Conservation (phyloP, 1,140 invertebrate species). For the Eurytemora carolleeae region DNA sequence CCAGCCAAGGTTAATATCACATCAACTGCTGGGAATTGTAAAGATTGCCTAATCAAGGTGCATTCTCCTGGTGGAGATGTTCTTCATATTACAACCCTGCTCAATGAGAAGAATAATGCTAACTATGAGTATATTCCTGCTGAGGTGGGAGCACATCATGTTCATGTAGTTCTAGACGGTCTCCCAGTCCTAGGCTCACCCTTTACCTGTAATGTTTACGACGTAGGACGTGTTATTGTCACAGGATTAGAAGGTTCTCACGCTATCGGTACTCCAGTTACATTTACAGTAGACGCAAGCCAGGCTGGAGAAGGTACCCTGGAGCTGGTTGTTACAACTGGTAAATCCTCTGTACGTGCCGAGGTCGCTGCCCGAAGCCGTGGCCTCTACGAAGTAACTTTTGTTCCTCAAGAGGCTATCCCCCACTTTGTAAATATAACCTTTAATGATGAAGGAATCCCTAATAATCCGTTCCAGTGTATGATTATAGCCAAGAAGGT, state of each 20-base stretch:
- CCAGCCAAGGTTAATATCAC: constrained; percentile 39
- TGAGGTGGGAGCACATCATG: constrained; percentile 61
- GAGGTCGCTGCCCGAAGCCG: constrained; percentile 64
- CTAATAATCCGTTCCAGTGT: constrained; percentile 68
- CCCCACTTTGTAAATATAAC: constrained; percentile 87
- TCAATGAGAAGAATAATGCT: constrained; percentile 39
- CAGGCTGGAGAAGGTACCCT: constrained; percentile 86
- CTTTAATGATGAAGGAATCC: constrained; percentile 83
- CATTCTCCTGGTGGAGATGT: constrained; percentile 54
- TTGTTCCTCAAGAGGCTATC: constrained; percentile 68
- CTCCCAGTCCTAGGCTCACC: constrained; percentile 71
- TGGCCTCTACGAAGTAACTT: constrained; percentile 87
- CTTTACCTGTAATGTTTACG: constrained; percentile 77
- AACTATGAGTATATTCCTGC: constrained; percentile 46
- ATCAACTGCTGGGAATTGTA: constrained; percentile 29
- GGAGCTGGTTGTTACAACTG: constrained; percentile 77
- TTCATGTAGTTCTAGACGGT: constrained; percentile 49
- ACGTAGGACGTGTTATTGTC: constrained; percentile 62
- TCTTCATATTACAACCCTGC: constrained; percentile 30
- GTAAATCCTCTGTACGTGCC: constrained; percentile 40
- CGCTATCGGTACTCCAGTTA: constrained; percentile 52
- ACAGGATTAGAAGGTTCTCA: constrained; percentile 36
- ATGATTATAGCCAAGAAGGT: constrained; percentile 25
- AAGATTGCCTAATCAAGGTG: constrained; percentile 39
- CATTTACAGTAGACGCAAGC: constrained; percentile 81